Base-by-base conservation (phyloP, 2,888 invertebrate genomes). In the Cephus spinipes region DNA sequence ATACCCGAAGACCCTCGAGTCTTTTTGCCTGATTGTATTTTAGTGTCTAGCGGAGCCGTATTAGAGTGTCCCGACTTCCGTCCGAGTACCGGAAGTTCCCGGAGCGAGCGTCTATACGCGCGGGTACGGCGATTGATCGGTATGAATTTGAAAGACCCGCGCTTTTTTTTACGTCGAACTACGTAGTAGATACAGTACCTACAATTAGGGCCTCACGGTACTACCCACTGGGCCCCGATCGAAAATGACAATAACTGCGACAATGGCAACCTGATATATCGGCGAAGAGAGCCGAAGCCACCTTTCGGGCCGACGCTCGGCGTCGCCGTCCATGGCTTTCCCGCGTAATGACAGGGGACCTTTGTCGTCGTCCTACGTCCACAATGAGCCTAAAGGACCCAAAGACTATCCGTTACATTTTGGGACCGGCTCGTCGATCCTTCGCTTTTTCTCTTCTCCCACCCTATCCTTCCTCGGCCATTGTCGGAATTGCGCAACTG, bases 201-300 rank as follows among this genome's bases (percentile, higher is more conserved):
- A 82, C 80, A 83, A 81, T 82, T 81, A 83, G 81, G 81, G 73
- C 79, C 81, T 79, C 78, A 80, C 79, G 74, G 78, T 80, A 71
- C 71, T 71, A 35, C 75, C 79, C 55, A 9, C 2, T 55, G 23
- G 55, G 23, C 9, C 55, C 23, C 15, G 9, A 55, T 55, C 15
- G 23, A 55, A 2, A 55, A 55, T 23, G 55, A 55, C 55, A 55
- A 6, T 55, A 2, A 55, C 23, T 23, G 82, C 84, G 84, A 87
- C 87, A 87, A 87, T 86, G 82, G 87, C 85, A 87, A 87, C 86
- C 85, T 84, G 87, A 87, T 87, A 87, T 86, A 86, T 85, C 82
- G 85, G 85, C 85, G 82, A 84, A 73, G 82, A 85, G 84, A 36
- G 77, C 77, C 78, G 78, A 78, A 71, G 76, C 81, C 79, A 78